A percentile compares a stretch with the other conserved stretches of the same genome.
phyloP scores from a whole-genome alignment of 1,140 invertebrate genomes.

The Eumaeus atala region DNA sequence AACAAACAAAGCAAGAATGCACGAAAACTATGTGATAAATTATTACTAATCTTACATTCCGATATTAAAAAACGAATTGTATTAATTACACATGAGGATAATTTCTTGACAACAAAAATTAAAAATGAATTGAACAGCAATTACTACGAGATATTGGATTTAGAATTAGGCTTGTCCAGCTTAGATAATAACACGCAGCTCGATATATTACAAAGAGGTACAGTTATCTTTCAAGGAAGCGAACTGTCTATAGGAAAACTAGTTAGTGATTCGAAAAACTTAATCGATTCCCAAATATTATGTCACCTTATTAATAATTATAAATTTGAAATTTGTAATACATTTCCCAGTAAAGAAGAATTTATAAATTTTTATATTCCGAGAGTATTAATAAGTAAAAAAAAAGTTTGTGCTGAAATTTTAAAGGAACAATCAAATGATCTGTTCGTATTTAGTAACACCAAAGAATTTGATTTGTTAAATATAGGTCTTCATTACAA shows the following conservation, averaged over 20 bases:
- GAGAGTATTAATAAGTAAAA: not conserved
- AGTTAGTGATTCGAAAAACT: not conserved
- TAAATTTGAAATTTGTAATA: conserved; percentile 1
- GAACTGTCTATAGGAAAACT: not conserved
- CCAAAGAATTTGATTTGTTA: not conserved
- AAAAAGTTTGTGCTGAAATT: not conserved
- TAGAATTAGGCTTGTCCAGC: not conserved
- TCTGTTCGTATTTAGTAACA: not conserved
- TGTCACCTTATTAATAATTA: not conserved
- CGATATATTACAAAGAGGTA: not conserved
- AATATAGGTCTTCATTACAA: not conserved
- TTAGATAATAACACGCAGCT: not conserved
- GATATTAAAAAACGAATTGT: conserved; percentile 1
- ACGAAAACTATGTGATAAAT: not conserved
- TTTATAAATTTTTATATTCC: not conserved
- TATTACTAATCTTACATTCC: not conserved
- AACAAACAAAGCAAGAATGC: not conserved
- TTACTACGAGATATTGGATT: conserved; percentile 1
- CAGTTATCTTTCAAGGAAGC: not conserved
- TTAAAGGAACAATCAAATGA: conserved; percentile 3
- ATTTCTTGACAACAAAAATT: conserved; percentile 1
- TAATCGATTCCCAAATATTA: not conserved
- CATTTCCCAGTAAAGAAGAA: not conserved
- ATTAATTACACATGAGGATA: not conserved
- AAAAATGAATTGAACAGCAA: not conserved